Evolutionary conservation across 2,113 vertebrate genomes (phyloP).

Genomic region (Oncorhynchus tshawytscha): DNA sequence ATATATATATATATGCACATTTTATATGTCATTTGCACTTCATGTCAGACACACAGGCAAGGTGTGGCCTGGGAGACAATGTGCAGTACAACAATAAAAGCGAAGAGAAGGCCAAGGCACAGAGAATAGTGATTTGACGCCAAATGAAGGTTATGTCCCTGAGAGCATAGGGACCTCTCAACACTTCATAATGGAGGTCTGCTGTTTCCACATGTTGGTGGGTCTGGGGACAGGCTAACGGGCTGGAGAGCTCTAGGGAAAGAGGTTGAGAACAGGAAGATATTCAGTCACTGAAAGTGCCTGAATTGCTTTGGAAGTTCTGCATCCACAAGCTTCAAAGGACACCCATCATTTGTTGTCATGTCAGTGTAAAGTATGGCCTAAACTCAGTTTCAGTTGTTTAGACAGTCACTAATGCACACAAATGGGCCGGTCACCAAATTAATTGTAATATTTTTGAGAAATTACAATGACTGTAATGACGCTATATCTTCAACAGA

Average conservation of each 20-base stretch:
- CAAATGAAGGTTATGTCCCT: conserved; percentile 5
- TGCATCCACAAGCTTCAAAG: no score
- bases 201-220: conserved; percentile 11
- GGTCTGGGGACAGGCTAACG: background rate
- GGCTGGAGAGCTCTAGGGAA: background rate
- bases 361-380: no score
- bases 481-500: no score
- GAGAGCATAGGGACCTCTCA: background rate
- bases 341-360: no score
- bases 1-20: no score
- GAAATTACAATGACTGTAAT: no score
- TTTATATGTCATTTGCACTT: no score
- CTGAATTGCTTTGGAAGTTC: no score
- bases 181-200: conserved; percentile 17
- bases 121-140: conserved; percentile 2
- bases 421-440: background rate
- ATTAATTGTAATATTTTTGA: no score
- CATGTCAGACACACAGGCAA: background rate
- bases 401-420: no score
- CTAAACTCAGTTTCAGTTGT: no score
- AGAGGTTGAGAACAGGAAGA: background rate
- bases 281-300: no score
- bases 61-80: background rate
- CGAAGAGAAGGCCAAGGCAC: background rate
- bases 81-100: background rate